Evolutionary conservation across 2,888 invertebrate genomes (phyloP).

Genomic region (Philaethria dido): DNA sequence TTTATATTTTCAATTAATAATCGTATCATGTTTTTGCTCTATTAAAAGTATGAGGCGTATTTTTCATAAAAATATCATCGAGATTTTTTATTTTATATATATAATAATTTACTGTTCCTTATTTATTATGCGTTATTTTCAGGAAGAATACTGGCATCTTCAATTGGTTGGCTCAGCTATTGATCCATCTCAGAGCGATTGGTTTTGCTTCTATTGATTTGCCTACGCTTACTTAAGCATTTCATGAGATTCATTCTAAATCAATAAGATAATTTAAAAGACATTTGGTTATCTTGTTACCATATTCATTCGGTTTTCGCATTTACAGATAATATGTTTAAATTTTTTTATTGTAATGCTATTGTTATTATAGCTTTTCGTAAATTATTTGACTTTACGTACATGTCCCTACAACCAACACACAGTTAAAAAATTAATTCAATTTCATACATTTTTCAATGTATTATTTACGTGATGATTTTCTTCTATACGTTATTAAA

Average conservation of each 20-base stretch:
- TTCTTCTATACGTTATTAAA: not conserved
- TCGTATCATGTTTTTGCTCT: not conserved
- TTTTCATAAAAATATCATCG: not conserved
- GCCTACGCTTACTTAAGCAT: conserved; percentile 8
- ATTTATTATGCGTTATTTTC: conserved; percentile 1
- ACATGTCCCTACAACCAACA: no score
- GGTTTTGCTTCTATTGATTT: conserved; percentile 4
- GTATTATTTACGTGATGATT: not conserved
- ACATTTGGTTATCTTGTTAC: not conserved
- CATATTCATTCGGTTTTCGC: not conserved
- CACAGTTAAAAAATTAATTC: no score
- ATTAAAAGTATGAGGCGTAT: no score
- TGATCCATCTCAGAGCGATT: conserved; percentile 5
- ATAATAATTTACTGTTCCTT: not conserved
- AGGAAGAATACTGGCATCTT: not conserved
- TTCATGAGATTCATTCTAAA: conserved; percentile 3
- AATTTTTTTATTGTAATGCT: no score
- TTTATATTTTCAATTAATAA: not conserved
- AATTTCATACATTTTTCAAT: not conserved
- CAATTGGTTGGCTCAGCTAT: not conserved
- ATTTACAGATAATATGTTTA: not conserved
- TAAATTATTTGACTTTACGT: no score
- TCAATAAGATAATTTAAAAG: not conserved
- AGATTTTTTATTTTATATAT: not conserved
- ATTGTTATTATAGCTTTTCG: no score